Evolutionary conservation across 2,797 vertebrate genomes (phyloP).

Genomic region (Lycodopsis pacificus): DNA sequence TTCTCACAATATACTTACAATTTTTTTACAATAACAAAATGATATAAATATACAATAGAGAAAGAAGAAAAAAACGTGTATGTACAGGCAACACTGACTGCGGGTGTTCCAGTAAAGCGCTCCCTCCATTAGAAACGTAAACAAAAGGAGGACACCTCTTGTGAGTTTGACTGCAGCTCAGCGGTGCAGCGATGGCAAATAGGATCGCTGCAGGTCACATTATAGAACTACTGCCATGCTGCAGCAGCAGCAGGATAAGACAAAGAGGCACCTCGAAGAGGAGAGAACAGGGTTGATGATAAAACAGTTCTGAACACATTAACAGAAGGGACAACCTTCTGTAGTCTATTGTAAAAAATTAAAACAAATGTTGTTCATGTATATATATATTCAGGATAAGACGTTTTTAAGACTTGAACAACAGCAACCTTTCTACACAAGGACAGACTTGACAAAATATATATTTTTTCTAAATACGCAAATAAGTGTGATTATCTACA

Average conservation of each 20-base stretch:
- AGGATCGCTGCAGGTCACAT: slow-evolving; percentile 46
- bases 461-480: not conserved
- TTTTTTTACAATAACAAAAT: slow-evolving; percentile 80
- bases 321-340: slow-evolving; percentile 43
- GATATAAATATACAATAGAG: slow-evolving; percentile 75
- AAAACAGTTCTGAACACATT: slow-evolving; percentile 45
- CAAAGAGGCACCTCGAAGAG: slow-evolving; percentile 41
- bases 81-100: slow-evolving; percentile 79
- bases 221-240: slow-evolving; percentile 47
- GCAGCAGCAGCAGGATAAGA: slow-evolving; percentile 45
- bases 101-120: slow-evolving; percentile 48
- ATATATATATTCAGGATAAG: slow-evolving; percentile 74
- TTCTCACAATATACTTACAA: slow-evolving; percentile 73
- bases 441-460: slow-evolving; percentile 25
- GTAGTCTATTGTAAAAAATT: slow-evolving; percentile 34
- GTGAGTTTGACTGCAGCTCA: slow-evolving; percentile 28
- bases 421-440: slow-evolving; percentile 41
- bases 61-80: slow-evolving; percentile 56
- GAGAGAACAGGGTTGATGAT: slow-evolving; percentile 36
- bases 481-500: not conserved
- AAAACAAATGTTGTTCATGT: slow-evolving; percentile 55
- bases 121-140: slow-evolving; percentile 76
- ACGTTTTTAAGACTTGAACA: slow-evolving; percentile 83
- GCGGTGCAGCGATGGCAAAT: slow-evolving; percentile 38
- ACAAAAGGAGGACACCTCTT: slow-evolving; percentile 57